phyloP scores from a whole-genome alignment of 1,140 invertebrate species.

The Goniozus legneri region DNA sequence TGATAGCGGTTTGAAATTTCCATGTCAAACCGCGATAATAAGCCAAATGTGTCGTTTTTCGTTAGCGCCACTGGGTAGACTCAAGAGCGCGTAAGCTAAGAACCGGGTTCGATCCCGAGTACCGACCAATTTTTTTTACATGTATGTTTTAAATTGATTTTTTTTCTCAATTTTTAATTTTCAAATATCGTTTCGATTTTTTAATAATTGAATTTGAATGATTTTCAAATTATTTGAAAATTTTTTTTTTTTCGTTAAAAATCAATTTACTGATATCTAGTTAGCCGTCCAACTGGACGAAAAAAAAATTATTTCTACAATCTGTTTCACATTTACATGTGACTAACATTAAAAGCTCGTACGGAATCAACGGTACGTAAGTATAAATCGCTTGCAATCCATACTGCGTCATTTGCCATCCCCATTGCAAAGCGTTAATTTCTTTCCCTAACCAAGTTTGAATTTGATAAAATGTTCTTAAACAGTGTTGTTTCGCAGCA shows the following conservation, averaged over 20 bases:
- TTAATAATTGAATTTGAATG: background rate
- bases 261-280: too few species aligned
- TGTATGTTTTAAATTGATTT: too few species aligned
- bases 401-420: background rate
- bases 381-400: background rate
- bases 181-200: background rate
- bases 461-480: background rate
- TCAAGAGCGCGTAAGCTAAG: too few species aligned
- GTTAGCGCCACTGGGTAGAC: too few species aligned
- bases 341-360: background rate
- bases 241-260: too few species aligned
- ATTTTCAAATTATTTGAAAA: background rate
- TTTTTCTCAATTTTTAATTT: background rate
- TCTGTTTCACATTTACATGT: background rate
- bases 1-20: too few species aligned
- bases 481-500: background rate
- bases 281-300: too few species aligned
- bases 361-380: background rate
- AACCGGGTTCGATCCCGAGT: too few species aligned
- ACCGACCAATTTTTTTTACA: too few species aligned
- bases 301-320: background rate
- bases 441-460: background rate
- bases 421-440: background rate
- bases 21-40: too few species aligned
- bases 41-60: too few species aligned